Evolutionary conservation across 2,113 vertebrate species (phyloP), one percentile per base, ranked within the genome.

Genomic region (Echinops telfairi): DNA sequence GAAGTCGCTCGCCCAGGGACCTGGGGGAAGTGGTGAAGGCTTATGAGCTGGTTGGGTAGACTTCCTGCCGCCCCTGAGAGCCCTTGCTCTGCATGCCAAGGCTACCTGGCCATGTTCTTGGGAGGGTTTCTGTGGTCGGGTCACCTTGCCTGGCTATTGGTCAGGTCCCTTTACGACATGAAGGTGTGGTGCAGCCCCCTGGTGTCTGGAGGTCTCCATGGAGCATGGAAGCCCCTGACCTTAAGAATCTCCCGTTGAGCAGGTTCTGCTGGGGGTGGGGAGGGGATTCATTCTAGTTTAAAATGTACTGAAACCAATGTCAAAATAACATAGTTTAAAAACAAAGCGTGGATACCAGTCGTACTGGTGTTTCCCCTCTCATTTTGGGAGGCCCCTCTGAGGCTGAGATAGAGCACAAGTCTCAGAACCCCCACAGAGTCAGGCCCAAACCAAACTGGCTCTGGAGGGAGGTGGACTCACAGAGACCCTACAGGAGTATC

Each of bases 251-350:
- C 29, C 19, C 25, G 38, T 10, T 73, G 31, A 33, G 27, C 36
- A 78, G 36, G 66, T 6, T 31, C 47, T 40, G 68, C 36, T 16
- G 47, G 47, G 47, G 5, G 47, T 10, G 60, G 31, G 40, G 25
- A 16, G 12, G 7, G 57, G 40, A 62, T 68, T 92, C 62, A 73
- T 4, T 27, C 94, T 88, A 58, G 87, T 47, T 47, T 86, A 60
- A 92, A 88, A 91, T 76, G 38, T 17, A 86, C 47, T 58, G 53
- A 90, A 83, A 58, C 9, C 29, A 90, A 89, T 27, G 83, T 53
- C 33, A 82, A 83, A 86, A 38, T 27, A 23, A 47, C 86, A 77
- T 64, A 29, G 33, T 71, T 71, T 22, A 33, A 40, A 53, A 53
- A 14, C 71, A 23, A 58, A 82, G 87, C 66, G 60, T 64, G 68